A percentile compares a stretch with the other conserved stretches of the same genome.
Conservation (phyloP, 2,113 vertebrate species). For the Empidonax traillii region DNA sequence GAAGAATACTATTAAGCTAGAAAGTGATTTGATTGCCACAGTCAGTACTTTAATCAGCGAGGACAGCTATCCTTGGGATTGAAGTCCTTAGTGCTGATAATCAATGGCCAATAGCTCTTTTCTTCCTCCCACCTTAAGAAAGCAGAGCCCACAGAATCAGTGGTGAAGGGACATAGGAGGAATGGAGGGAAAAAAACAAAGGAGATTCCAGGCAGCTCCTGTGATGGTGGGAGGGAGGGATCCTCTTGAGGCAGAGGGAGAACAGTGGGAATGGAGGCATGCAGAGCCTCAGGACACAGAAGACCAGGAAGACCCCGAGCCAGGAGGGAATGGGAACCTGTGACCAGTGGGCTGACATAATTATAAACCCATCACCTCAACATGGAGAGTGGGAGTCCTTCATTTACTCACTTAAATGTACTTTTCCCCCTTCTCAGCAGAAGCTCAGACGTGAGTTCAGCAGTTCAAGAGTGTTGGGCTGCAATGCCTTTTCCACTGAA, state of each 20-base stretch:
- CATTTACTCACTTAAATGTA: background rate
- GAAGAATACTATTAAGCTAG: background rate
- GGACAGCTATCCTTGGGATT: background rate
- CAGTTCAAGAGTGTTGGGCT: background rate
- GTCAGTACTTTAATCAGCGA: background rate
- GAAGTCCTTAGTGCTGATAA: background rate
- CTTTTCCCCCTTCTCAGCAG: background rate
- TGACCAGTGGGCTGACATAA: background rate
- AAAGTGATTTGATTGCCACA: background rate
- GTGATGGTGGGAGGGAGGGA: background rate
- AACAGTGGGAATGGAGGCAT: background rate
- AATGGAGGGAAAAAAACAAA: background rate
- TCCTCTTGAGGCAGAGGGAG: background rate
- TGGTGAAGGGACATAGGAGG: background rate
- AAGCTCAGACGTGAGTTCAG: background rate
- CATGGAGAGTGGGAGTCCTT: background rate
- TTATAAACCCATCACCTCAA: background rate
- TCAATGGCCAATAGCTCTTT: background rate
- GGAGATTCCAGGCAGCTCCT: background rate
- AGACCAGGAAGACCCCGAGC: background rate
- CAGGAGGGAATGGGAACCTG: background rate
- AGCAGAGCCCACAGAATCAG: background rate
- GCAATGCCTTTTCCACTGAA: background rate
- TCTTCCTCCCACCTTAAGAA: background rate
- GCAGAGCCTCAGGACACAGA: background rate